Conservation (phyloP, 2,797 vertebrate genomes). For the Sylvia borin region DNA sequence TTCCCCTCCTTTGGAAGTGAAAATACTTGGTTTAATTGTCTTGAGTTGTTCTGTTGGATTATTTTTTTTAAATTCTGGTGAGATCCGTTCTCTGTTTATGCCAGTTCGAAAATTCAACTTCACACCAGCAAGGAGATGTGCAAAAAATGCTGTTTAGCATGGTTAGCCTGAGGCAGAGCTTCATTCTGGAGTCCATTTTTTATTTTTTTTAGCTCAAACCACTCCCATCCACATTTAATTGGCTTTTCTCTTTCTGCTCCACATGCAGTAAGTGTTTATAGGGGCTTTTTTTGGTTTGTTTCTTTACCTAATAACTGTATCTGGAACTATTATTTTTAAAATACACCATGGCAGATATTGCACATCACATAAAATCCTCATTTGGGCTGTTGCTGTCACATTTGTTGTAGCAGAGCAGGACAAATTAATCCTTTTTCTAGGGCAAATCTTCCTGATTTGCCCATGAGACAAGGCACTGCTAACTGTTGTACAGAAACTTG, state of each 20-base stretch:
- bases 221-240: background rate
- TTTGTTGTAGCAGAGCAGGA: background rate
- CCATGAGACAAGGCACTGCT: background rate
- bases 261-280: background rate
- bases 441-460: background rate
- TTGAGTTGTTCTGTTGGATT: background rate
- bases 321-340: background rate
- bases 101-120: slow-evolving; percentile 25
- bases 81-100: slow-evolving; percentile 62
- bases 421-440: background rate
- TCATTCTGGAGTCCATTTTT: background rate
- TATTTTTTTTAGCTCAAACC: background rate
- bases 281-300: background rate
- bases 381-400: background rate
- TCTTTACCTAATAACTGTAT: background rate
- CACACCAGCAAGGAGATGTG: background rate
- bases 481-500: background rate
- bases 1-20: accelerated
- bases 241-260: background rate
- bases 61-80: background rate
- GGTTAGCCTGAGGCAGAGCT: background rate
- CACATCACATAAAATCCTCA: background rate
- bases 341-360: accelerated
- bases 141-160: background rate
- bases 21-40: background rate